Percentiles rank a stretch among this genome's conserved stretches.
Evolutionary conservation across 2,113 vertebrate genomes (phyloP).

Genomic region (Menidia beryllina): DNA sequence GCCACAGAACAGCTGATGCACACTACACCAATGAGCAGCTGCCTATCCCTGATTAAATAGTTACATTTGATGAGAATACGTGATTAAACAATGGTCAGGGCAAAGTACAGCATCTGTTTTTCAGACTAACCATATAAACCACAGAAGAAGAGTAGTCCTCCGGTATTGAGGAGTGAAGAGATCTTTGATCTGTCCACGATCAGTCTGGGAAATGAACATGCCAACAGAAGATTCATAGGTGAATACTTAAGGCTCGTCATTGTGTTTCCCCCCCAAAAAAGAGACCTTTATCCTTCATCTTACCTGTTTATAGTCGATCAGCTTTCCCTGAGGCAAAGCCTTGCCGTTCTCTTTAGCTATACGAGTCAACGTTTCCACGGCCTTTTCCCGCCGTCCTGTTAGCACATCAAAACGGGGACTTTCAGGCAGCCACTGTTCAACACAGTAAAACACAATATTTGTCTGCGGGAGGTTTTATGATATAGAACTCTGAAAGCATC

Average conservation of each 20-base stretch:
- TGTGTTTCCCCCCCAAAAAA: not conserved
- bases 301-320: conserved; percentile 86
- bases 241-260: not conserved
- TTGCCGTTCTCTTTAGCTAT: conserved; percentile 90
- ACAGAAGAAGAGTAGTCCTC: conserved; percentile 90
- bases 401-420: conserved; percentile 91
- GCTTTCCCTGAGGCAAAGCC: conserved; percentile 85
- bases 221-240: not conserved
- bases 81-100: not conserved
- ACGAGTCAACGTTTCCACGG: conserved; percentile 84
- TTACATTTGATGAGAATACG: not conserved
- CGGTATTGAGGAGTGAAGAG: conserved; percentile 87
- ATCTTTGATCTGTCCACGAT: conserved; percentile 86
- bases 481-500: not conserved
- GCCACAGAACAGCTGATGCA: not conserved
- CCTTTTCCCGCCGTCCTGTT: conserved; percentile 86
- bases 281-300: not conserved
- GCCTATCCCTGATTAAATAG: conserved; percentile 3
- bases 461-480: not conserved
- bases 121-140: conserved; percentile 91
- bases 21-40: not conserved
- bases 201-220: conserved; percentile 78
- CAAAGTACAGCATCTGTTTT: conserved; percentile 18
- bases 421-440: conserved; percentile 90
- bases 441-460: not conserved